Evolutionary conservation across 1,140 invertebrate species (phyloP).

Genomic region (Hycleus cichorii): DNA sequence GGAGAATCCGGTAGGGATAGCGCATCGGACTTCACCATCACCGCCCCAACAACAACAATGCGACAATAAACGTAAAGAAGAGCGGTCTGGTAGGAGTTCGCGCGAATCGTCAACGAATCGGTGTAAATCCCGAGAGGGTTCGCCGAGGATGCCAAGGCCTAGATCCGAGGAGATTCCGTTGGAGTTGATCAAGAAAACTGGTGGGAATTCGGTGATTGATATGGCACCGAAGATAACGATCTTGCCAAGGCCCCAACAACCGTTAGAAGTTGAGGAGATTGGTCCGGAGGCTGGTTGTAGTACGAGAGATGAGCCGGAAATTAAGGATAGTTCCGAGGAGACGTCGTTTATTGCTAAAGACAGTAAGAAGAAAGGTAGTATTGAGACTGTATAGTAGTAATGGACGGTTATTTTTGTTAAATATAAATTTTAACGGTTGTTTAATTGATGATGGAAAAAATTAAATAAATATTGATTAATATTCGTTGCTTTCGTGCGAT

Average conservation of each 20-base stretch:
- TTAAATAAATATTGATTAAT: not conserved
- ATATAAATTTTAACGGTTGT: not conserved
- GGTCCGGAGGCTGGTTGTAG: not conserved
- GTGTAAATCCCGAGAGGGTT: constrained; percentile 58
- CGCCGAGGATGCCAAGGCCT: constrained; percentile 63
- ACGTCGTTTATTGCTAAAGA: constrained; percentile 60
- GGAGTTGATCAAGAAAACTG: constrained; percentile 49
- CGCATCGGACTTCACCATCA: constrained; percentile 28
- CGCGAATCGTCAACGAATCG: constrained; percentile 34
- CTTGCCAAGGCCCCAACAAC: constrained; percentile 34
- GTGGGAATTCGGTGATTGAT: constrained; percentile 39
- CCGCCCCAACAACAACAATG: constrained; percentile 6
- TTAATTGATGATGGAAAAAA: too few species aligned
- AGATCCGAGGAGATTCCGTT: constrained; percentile 78
- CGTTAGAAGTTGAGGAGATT: constrained; percentile 12
- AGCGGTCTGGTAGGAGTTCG: constrained; percentile 31
- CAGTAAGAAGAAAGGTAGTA: constrained; percentile 50
- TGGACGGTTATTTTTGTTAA: not conserved
- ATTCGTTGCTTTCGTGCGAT: not conserved
- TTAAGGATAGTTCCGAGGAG: constrained; percentile 51
- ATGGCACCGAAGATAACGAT: constrained; percentile 38
- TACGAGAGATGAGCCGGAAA: constrained; percentile 25
- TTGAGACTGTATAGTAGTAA: constrained; percentile 60
- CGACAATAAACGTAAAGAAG: not conserved
- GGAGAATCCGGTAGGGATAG: constrained; percentile 42